Evolutionary conservation across 1,140 invertebrate species (phyloP).

Genomic region (Drosophila equinoxialis): DNA sequence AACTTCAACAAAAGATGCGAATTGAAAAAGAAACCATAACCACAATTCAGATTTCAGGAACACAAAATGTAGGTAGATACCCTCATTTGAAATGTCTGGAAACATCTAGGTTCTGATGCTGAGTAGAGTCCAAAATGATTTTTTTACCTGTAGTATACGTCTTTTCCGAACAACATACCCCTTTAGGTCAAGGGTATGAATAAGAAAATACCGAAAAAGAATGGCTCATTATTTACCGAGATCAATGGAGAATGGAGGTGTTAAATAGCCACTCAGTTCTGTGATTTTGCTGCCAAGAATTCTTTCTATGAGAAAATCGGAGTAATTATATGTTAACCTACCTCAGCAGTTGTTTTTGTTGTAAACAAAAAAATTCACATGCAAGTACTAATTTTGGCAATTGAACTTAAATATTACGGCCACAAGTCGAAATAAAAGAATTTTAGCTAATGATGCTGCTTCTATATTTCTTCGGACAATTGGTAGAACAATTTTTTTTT

Average conservation of each 20-base stretch:
- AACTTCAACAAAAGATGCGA: too few species aligned
- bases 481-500: conserved; percentile 20
- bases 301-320: neutral
- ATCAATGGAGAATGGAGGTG: conserved; percentile 45
- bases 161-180: neutral
- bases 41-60: too few species aligned
- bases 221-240: conserved; percentile 37
- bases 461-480: conserved; percentile 28
- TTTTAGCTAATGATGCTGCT: conserved; percentile 22
- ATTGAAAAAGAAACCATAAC: too few species aligned
- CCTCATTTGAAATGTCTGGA: too few species aligned
- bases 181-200: neutral
- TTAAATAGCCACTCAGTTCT: conserved; percentile 44
- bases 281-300: conserved; percentile 14
- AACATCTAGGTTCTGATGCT: too few species aligned
- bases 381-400: conserved; percentile 60
- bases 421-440: conserved; percentile 40
- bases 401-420: conserved; percentile 56
- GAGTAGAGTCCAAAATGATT: too few species aligned
- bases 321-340: neutral
- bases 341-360: neutral
- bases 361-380: conserved; percentile 39
- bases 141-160: too few species aligned
- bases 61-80: too few species aligned
- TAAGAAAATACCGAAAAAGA: conserved; percentile 11